Base-by-base conservation (phyloP, 1,140 invertebrate genomes). In the Procambarus virginalis region DNA sequence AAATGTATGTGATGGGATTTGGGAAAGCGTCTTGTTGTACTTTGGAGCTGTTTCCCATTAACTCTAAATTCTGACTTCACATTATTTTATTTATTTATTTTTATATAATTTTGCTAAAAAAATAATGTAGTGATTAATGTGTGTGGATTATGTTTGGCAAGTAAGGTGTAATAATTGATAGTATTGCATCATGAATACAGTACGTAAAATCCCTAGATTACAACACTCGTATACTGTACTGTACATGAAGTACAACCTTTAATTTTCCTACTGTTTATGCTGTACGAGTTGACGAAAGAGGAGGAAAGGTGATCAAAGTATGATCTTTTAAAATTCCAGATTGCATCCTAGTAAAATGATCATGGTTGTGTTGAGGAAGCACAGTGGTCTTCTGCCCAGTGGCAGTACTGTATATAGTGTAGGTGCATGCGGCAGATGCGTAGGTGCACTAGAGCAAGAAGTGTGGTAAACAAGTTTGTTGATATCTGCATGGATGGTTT, bases 401-500 rank as follows among this genome's bases (percentile, higher is more conserved):
- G 68, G n/a, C 22, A 73, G 22, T 22, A 73, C 6, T 22, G 68
- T 73, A 73, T 34, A 9, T 73, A 73, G 68, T 34, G 20, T 10
- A 73, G 68, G 10, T 73, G 68, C 68, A 73, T 73, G 68, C 10
- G 34, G 68, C 68, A 34, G 6, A 34, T 73, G 8, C 6, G 20
- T 20, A 68, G 64, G 64, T 68, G 64, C 64, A 12, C 64, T 4
- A 68, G 17, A 68, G 64, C 17, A 68, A 68, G 3, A 68, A 9
- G 22, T 73, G 68, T 73, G 68, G n/a, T 73, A 73, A 73, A 34
- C 20, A 34, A 73, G 6, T 73, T 34, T 22, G 68, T 73, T n/a
- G 20, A 73, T 34, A 34, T 73, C 68, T 73, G 68, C 68, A 73
- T 73, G 68, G 68, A 73, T 73, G 68, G 10, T 34, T 73, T 73